Evolutionary conservation across 2,888 invertebrate species (phyloP).

Genomic region (Heliconius sara): DNA sequence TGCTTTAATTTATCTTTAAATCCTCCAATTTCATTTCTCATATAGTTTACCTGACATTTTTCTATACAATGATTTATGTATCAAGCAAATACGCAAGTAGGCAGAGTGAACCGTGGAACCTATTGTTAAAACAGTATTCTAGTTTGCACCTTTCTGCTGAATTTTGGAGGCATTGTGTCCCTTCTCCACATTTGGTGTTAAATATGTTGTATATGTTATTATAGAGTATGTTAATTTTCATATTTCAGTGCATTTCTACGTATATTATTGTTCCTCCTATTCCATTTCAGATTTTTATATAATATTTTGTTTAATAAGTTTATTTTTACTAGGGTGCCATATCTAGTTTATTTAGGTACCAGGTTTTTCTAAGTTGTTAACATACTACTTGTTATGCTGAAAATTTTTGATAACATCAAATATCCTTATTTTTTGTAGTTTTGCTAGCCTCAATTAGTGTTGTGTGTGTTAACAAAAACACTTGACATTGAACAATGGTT

Average conservation of each 20-base stretch:
- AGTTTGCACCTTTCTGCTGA: too few species aligned
- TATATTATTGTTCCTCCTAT: neutral
- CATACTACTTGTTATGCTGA: neutral
- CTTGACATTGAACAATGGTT: too few species aligned
- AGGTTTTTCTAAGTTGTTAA: too few species aligned
- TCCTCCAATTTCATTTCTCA: neutral
- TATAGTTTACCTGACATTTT: neutral
- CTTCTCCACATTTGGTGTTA: too few species aligned
- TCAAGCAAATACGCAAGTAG: neutral
- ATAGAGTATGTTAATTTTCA: too few species aligned
- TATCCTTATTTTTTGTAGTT: neutral
- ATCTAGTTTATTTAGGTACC: neutral
- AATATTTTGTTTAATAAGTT: too few species aligned
- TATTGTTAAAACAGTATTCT: too few species aligned
- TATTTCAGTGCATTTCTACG: neutral
- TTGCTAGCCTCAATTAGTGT: neutral
- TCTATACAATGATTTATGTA: neutral
- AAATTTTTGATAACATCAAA: neutral
- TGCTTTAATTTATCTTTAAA: neutral
- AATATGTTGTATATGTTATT: too few species aligned
- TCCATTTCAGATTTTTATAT: neutral
- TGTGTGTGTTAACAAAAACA: too few species aligned
- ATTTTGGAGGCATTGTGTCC: too few species aligned
- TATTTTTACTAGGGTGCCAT: too few species aligned
- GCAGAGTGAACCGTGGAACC: too few species aligned